Conservation (phyloP, 2,888 invertebrate species). For the Isoperla grammatica region DNA sequence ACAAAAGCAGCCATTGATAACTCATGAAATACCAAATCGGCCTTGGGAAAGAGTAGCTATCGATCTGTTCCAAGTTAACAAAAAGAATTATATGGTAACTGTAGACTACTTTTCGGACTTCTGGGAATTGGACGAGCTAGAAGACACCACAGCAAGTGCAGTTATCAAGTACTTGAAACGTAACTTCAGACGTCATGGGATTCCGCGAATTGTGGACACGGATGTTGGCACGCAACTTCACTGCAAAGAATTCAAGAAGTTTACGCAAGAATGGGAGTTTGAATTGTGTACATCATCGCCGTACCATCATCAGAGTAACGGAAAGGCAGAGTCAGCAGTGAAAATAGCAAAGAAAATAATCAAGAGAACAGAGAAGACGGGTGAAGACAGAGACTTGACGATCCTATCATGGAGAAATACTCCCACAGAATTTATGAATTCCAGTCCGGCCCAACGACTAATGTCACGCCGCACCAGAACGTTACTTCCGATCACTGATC, state of each 20-base stretch:
- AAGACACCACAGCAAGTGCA: conserved; percentile 20
- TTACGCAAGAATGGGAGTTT: conserved; percentile 31
- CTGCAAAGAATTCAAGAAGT: conserved; percentile 23
- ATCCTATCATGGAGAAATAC: too few species aligned
- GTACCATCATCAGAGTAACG: conserved; percentile 31
- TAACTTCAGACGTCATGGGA: conserved; percentile 29
- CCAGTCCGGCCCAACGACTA: too few species aligned
- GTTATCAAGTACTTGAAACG: conserved; percentile 25
- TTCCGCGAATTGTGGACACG: conserved; percentile 25
- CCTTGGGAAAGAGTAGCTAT: conserved; percentile 29
- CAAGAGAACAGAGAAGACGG: too few species aligned
- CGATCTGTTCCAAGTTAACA: conserved; percentile 26
- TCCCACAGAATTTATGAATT: too few species aligned
- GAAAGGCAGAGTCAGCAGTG: conserved; percentile 34
- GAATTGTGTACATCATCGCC: too few species aligned
- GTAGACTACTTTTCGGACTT: conserved; percentile 33
- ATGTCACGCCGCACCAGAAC: too few species aligned
- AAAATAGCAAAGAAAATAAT: too few species aligned
- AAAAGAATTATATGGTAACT: conserved; percentile 25
- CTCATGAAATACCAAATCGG: conserved; percentile 25
- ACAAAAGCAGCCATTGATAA: conserved; percentile 25
- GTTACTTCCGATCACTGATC: too few species aligned
- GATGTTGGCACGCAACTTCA: conserved; percentile 31
- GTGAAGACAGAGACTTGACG: too few species aligned
- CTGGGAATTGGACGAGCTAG: too few species aligned